These are phyloP conservation scores for Megaceryle maxima DNA, from an alignment of 2,113 vertebrate genomes.

Conservation along the genomic window DNA sequence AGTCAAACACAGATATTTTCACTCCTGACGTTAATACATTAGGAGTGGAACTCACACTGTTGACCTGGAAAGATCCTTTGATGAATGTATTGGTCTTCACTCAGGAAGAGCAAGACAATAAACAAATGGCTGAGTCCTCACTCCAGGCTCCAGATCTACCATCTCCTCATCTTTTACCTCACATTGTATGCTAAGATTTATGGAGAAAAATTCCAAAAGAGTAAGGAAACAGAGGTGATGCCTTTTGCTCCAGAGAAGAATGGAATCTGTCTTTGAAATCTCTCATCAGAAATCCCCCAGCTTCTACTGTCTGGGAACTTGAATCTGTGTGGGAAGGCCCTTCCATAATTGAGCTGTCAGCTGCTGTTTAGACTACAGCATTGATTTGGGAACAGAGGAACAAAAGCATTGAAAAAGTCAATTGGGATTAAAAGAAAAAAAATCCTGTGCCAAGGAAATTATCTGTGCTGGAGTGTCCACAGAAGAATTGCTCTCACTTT, in stretches of 20 bases:
- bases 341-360: background rate
- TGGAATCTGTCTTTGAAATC: background rate
- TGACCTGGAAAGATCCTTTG: slow-evolving; percentile 12
- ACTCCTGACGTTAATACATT: background rate
- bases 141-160: background rate
- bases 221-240: background rate
- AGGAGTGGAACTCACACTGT: background rate
- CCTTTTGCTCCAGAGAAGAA: slow-evolving; percentile 23
- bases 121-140: background rate
- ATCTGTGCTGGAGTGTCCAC: background rate
- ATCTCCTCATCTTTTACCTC: slow-evolving; percentile 25
- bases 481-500: background rate
- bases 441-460: background rate
- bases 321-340: background rate
- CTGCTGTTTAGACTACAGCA: background rate
- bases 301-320: background rate
- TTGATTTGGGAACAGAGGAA: background rate
- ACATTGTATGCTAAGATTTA: background rate
- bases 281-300: background rate
- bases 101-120: background rate
- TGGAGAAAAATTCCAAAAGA: slow-evolving; percentile 51
- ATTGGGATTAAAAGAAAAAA: background rate
- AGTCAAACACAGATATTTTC: slow-evolving; percentile 12
- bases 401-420: background rate
- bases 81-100: background rate